Base-by-base conservation (phyloP, 2,888 invertebrate species). In the Lasioglossum figueresi region DNA sequence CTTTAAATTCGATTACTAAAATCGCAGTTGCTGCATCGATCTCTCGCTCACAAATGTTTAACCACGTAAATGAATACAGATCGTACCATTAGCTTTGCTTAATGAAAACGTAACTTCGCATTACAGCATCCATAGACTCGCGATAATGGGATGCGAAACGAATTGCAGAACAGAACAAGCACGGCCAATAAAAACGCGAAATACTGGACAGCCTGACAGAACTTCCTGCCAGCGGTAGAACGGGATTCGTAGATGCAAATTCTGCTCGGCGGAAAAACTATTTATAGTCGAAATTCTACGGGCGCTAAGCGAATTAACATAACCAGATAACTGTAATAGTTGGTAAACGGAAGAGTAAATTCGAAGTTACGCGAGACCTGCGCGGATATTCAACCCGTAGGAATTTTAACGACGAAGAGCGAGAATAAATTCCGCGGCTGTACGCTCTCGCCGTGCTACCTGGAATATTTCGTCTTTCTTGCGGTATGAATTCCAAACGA, bases 401-500 rank as follows among this genome's bases (percentile, higher is more conserved):
- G 73, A 73, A 48, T 73, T 73, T 73, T 31, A 45, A 70, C 43
- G 70, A 70, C n/a, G 70, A 43, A 43, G 40, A 40, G 27, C 70
- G 43, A 40, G 70, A 70, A 70, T 70, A 70, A 40, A 70, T 70
- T 70, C 40, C 40, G 37, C 6, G 37, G 37, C 66, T 23, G 66
- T 34, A 10, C 59, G 75, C n/a, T 40, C 56, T 59, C n/a, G 27
- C 27, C 73, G 34, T 23, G n/a, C n/a, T 52, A 43, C 34, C 34
- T 68, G 68, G 52, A 73, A 52, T 34, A 74, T 52, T 74, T 74
- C n/a, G 73, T 52, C 73, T 52, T 52, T 52, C 43, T 52, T 37
- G 31, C 12, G 34, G 73, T 37, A n/a, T 37, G 73, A 74, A 74
- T 74, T 52, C 73, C 73, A 37, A 74, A 74, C 52, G n/a, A 74